phyloP scores from a whole-genome alignment of 2,888 invertebrate genomes.

The Phaonia tiefii region DNA sequence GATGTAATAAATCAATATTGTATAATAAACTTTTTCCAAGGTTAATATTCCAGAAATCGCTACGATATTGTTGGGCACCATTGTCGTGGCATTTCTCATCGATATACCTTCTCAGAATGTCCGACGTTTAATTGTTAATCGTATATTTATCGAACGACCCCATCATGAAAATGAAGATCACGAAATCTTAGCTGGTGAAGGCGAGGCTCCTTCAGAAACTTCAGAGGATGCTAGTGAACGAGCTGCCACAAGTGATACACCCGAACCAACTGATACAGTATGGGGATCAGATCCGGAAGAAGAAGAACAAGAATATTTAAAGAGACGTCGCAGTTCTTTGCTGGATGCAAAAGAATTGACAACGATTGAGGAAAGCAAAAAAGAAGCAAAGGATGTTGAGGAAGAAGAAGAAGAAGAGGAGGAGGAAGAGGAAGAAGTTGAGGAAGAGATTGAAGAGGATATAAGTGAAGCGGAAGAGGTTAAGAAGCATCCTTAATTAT shows the following conservation, averaged over 20 bases:
- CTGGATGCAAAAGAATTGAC: conserved; percentile 31
- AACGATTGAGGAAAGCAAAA: conserved; percentile 29
- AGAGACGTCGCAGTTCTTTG: conserved; percentile 66
- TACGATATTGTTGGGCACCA: conserved; percentile 82
- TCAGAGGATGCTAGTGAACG: conserved; percentile 64
- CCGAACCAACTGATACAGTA: conserved; percentile 79
- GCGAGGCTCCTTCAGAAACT: conserved; percentile 72
- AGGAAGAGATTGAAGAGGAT: conserved; percentile 61
- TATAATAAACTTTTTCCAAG: conserved; percentile 80
- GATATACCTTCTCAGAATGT: conserved; percentile 85
- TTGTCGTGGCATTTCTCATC: conserved; percentile 83
- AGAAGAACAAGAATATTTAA: conserved; percentile 71
- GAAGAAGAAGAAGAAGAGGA: conserved; percentile 36
- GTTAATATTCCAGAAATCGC: conserved; percentile 83
- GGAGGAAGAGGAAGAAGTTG: conserved; percentile 30
- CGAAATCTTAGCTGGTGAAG: conserved; percentile 60
- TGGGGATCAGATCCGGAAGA: conserved; percentile 80
- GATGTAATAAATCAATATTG: background rate
- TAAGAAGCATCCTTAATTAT: conserved; percentile 62
- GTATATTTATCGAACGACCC: conserved; percentile 74
- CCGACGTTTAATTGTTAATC: conserved; percentile 78
- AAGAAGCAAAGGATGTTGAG: conserved; percentile 19
- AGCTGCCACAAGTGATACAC: conserved; percentile 66
- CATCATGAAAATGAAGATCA: conserved; percentile 68
- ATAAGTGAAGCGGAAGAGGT: conserved; percentile 69